Base-by-base conservation (phyloP, 2,888 invertebrate species). In the Tiphia femorata region DNA sequence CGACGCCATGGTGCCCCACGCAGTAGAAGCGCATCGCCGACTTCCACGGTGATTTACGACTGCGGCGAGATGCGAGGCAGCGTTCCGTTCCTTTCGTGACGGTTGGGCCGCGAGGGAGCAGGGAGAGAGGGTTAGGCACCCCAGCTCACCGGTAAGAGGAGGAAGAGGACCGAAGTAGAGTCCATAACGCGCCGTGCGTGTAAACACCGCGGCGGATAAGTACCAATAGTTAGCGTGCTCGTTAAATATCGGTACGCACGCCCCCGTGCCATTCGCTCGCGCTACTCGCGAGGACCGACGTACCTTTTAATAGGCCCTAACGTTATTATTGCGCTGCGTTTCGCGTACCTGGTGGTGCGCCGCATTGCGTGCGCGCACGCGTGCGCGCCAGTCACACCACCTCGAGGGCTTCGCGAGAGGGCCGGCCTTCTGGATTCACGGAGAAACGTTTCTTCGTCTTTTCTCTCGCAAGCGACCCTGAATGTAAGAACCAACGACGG, bases 41-140 rank as follows among this genome's bases (percentile, higher is more conserved):
- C 64, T 59, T 58, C 50, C 62, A 37, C 49, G 58, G 54, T 69
- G 68, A 69, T 69, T 69, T 69, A 69, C 61, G 68, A 68, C 46
- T 41, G 49, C 50, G 47, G 30, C 23, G 46, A 43, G 46, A n/a
- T n/a, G n/a, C n/a, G n/a, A n/a, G n/a, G n/a, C n/a, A 43, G 51
- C 57, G 23, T 27, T 43, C 54, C 33, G 38, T 50, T 54, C 46
- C 49, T 56, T 59, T 42, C 54, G 41, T 51, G 63, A 49, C 50
- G 53, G 17, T 3, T 8, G 7, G 16, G 37, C n/a, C 14, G 16
- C n/a, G 38, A 51, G 44, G 23, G 54, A 54, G 59, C 53, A 35
- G 60, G 58, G 51, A n/a, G 49, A 47, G 49, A 54, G 50, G 38
- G 1, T n/a, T 8, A 7, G n/a, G 33, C 3, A 33, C n/a, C n/a